A percentile compares a stretch with the other conserved stretches of the same genome.
phyloP scores from a whole-genome alignment of 2,888 invertebrate genomes.

The Philereme vetulata region DNA sequence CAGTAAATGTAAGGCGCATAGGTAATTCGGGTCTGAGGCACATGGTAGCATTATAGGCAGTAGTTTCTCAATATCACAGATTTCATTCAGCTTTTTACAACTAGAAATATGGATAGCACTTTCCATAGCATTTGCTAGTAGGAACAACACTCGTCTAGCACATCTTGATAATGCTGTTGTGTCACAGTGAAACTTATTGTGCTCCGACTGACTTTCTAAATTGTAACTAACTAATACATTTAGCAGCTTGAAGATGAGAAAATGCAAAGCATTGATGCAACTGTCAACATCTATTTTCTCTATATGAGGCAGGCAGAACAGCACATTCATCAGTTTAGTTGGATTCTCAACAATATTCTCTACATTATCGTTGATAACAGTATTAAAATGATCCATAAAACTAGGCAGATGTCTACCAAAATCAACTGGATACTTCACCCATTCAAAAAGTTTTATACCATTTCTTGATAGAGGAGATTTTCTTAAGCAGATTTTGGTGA shows the following conservation, averaged over 20 bases:
- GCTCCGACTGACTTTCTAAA: slow-evolving; percentile 55
- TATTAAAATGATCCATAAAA: slow-evolving; percentile 68
- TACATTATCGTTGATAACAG: slow-evolving; percentile 60
- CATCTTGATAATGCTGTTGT: slow-evolving; percentile 57
- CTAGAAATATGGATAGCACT: slow-evolving; percentile 83
- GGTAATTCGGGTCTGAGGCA: slow-evolving; percentile 70
- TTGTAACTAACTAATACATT: slow-evolving; percentile 59
- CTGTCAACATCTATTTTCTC: slow-evolving; percentile 69
- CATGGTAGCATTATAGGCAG: slow-evolving; percentile 72
- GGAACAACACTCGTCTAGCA: slow-evolving; percentile 78
- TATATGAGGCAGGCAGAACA: slow-evolving; percentile 84
- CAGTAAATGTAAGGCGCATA: slow-evolving; percentile 78
- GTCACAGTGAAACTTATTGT: slow-evolving; percentile 62
- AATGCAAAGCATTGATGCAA: slow-evolving; percentile 58
- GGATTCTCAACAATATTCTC: slow-evolving; percentile 66
- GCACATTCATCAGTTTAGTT: slow-evolving; percentile 70
- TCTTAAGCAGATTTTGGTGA: slow-evolving; percentile 86
- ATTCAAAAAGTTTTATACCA: slow-evolving; percentile 84
- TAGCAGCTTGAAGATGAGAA: slow-evolving; percentile 60
- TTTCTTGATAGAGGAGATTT: slow-evolving; percentile 86
- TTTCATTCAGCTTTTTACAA: slow-evolving; percentile 71
- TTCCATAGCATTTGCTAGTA: slow-evolving; percentile 84
- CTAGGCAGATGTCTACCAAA: slow-evolving; percentile 70
- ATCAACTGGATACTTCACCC: slow-evolving; percentile 87
- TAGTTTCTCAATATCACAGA: slow-evolving; percentile 70